phyloP scores from a whole-genome alignment of 2,797 vertebrate species.

The Mastacembelus armatus region DNA sequence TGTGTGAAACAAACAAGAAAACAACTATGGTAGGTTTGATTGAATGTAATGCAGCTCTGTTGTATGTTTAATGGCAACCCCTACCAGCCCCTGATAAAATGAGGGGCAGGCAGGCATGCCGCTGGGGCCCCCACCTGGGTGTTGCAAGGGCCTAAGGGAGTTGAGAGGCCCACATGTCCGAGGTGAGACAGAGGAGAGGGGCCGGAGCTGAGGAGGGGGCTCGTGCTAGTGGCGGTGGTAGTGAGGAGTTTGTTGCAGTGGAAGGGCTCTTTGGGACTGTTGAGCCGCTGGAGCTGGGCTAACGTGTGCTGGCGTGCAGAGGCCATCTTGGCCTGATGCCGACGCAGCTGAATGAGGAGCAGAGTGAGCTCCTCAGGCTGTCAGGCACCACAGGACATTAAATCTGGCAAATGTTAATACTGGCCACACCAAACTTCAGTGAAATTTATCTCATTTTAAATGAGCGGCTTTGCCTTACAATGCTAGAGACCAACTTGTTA shows the following conservation, averaged over 20 bases:
- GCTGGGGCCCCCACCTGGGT: constrained; percentile 70
- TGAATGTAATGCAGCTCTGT: neutral
- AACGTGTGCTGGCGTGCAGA: constrained; percentile 89
- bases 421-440: constrained; percentile 22
- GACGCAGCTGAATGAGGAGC: constrained; percentile 95
- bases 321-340: constrained; percentile 94
- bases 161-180: constrained; percentile 46
- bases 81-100: constrained; percentile 31
- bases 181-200: constrained; percentile 59
- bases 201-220: constrained; percentile 61
- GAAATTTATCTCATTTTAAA: neutral
- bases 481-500: neutral
- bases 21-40: neutral
- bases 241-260: constrained; percentile 64
- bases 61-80: constrained; percentile 62
- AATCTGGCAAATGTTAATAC: constrained; percentile 28
- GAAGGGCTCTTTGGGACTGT: constrained; percentile 85
- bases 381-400: constrained; percentile 81
- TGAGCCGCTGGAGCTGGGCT: constrained; percentile 88
- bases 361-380: constrained; percentile 97
- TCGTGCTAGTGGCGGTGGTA: constrained; percentile 46
- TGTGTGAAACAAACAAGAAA: neutral
- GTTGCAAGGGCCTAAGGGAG: constrained; percentile 54
- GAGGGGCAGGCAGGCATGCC: constrained; percentile 37
- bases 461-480: constrained; percentile 1